Evolutionary conservation across 2,113 vertebrate species (phyloP), one percentile per base, ranked within the genome.

Genomic region (Cricetomys ansorgei): DNA sequence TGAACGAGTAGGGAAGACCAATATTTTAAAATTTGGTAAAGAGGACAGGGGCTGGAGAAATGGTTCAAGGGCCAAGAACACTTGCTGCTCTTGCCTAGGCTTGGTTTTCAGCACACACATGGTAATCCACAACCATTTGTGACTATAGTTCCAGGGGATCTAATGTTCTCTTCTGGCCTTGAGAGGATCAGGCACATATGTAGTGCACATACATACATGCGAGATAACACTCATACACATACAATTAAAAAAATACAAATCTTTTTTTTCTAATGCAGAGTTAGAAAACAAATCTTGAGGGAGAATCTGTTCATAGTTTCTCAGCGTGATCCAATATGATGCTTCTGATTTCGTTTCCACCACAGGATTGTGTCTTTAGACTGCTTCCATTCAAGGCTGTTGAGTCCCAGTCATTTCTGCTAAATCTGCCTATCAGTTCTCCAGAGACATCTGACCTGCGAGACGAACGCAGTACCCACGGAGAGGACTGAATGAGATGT

Each of bases 21-120:
- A 17, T 16, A 65, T 79, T 96, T 96, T 40, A 80, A 91, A 94
- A 73, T 29, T n/a, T 93, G 15, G 0, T 57, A 53, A 62, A 88
- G 43, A 76, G 70, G 27, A n/a, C 43, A 16, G 19, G 37, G 21
- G 23, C 23, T 4, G 19, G 69, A 72, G n/a, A 40, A n/a, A 23
- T 72, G 19, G 19, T 19, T 72, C n/a, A 40, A 40, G 19, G n/a
- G 19, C 23, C 40, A 72, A 72, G 69, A 72, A 19, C n/a, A 72
- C n/a, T 72, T 73, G 72, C 72, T 73, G 23, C 40, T 43, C 40
- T 73, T 25, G 25, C 79, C 55, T 59, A 37, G 37, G 12, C 37
- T 59, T n/a, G 1, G 12, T 19, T 16, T 27, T 81, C 53, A 40
- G 79, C 11, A 81, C 37, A 37, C 5, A 81, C 12, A 40, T 29